phyloP scores from a whole-genome alignment of 2,888 invertebrate genomes.

The Galeopsomyia nigrocyanea region DNA sequence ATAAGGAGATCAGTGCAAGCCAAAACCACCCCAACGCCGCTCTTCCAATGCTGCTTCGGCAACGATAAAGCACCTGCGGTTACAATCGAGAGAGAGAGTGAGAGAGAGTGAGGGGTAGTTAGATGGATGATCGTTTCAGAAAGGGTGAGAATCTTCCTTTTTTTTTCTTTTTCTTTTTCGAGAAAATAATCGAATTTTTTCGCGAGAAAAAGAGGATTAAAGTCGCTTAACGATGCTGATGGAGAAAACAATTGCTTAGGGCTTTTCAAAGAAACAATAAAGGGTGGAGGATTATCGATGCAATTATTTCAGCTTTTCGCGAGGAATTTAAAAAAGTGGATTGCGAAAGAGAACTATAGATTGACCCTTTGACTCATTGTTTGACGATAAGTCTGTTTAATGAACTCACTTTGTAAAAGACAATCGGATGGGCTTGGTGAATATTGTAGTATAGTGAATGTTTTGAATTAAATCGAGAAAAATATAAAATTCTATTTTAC shows the following conservation, averaged over 20 bases:
- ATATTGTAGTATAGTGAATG: too few species aligned
- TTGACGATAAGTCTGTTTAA: too few species aligned
- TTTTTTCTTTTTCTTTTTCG: too few species aligned
- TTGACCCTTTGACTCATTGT: too few species aligned
- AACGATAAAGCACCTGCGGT: neutral
- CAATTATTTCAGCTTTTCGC: slow-evolving; percentile 63
- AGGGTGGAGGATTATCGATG: slow-evolving; percentile 50
- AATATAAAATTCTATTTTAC: too few species aligned
- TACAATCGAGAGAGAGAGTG: neutral
- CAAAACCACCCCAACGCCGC: slow-evolving; percentile 1
- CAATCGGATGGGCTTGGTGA: too few species aligned
- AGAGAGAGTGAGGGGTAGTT: neutral
- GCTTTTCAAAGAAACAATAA: slow-evolving; percentile 22
- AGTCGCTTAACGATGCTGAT: neutral
- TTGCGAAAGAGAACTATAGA: too few species aligned
- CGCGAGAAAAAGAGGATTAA: neutral
- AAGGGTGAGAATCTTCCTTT: too few species aligned
- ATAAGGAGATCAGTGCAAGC: slow-evolving; percentile 65
- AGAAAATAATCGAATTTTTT: too few species aligned
- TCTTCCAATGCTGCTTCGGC: neutral
- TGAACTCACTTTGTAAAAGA: too few species aligned
- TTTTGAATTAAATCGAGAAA: too few species aligned
- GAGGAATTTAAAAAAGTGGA: slow-evolving; percentile 3
- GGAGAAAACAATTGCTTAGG: neutral
- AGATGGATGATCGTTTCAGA: too few species aligned